These are phyloP conservation scores for Scrobipalpa costella DNA, from an alignment of 2,888 invertebrate species.

Conservation along the genomic window DNA sequence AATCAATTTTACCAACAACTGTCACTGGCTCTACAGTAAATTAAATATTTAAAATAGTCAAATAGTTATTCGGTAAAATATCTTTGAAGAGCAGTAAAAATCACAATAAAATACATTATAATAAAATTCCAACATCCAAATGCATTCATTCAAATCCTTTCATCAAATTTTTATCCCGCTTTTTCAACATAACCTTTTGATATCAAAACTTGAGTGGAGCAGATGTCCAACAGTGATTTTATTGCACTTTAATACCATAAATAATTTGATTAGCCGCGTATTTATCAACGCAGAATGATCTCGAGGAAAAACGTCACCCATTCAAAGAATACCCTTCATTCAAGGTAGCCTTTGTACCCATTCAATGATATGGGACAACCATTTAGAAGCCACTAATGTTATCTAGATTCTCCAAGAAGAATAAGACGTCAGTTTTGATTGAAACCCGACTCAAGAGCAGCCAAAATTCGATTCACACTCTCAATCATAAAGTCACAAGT, in stretches of 20 bases:
- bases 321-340: constrained; percentile 54
- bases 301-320: constrained; percentile 74
- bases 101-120: not conserved
- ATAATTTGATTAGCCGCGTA: constrained; percentile 80
- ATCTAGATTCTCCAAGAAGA: constrained; percentile 70
- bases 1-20: too few relatives aligned
- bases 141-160: constrained; percentile 13
- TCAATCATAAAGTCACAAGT: constrained; percentile 13
- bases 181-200: constrained; percentile 8
- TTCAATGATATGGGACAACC: constrained; percentile 63
- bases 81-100: not conserved
- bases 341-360: constrained; percentile 48
- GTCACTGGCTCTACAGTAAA: too few relatives aligned
- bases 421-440: constrained; percentile 60
- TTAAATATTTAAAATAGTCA: too few relatives aligned
- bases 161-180: not conserved
- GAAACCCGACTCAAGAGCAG: constrained; percentile 34
- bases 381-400: constrained; percentile 80
- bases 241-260: constrained; percentile 77
- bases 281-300: constrained; percentile 78
- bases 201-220: constrained; percentile 38
- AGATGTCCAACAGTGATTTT: constrained; percentile 65
- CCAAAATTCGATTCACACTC: not conserved
- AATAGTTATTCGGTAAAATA: too few relatives aligned
- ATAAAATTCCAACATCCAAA: not conserved